Evolutionary conservation across 2,888 invertebrate genomes (phyloP).

Genomic region (Rugalucina vietnamica): DNA sequence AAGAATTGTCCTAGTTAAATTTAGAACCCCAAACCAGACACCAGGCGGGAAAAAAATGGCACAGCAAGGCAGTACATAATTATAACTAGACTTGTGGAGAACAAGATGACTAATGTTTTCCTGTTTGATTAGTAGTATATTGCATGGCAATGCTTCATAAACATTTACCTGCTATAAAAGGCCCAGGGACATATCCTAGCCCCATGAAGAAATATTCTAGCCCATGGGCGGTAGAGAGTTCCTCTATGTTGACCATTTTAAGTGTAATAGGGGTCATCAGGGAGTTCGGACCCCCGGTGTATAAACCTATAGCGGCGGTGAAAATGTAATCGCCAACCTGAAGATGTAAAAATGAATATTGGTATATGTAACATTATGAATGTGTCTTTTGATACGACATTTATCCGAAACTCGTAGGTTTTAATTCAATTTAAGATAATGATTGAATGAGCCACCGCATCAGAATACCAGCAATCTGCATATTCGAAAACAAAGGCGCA

Average conservation of each 20-base stretch:
- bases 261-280: constrained; percentile 58
- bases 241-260: constrained; percentile 47
- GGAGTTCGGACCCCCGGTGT: constrained; percentile 58
- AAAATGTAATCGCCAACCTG: constrained; percentile 34
- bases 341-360: neutral
- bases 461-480: too few relatives aligned
- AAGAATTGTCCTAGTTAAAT: neutral
- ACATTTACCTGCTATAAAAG: constrained; percentile 55
- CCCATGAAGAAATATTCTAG: constrained; percentile 56
- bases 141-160: neutral
- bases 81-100: neutral
- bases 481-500: too few relatives aligned
- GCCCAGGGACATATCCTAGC: constrained; percentile 51
- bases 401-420: too few relatives aligned
- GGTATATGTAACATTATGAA: too few relatives aligned
- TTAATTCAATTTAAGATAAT: too few relatives aligned
- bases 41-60: neutral
- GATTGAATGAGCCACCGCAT: too few relatives aligned
- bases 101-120: too few relatives aligned
- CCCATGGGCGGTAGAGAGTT: constrained; percentile 57
- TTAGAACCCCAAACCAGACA: neutral
- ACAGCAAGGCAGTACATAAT: neutral
- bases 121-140: too few relatives aligned
- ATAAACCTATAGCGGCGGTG: constrained; percentile 37
- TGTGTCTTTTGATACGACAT: too few relatives aligned